Conservation (phyloP, 35 echinoderm and acorn worm genomes). For the Nesometra sesokonis region DNA sequence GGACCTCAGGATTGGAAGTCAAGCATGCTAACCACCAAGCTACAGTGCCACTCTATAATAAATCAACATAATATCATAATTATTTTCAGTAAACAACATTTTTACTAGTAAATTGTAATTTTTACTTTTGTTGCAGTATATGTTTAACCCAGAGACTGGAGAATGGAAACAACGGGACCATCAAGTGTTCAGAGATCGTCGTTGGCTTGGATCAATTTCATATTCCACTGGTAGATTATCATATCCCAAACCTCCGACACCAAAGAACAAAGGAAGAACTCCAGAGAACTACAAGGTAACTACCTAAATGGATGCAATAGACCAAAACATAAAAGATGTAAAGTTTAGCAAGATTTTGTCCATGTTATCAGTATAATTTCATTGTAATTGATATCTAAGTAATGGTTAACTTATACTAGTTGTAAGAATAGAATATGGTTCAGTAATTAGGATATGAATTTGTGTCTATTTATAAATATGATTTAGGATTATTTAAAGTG, state of each 20-base stretch:
- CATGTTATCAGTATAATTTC: too few species aligned
- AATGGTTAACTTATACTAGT: too few species aligned
- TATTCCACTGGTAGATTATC: constrained; percentile 43
- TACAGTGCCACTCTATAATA: too few species aligned
- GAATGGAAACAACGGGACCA: constrained; percentile 84
- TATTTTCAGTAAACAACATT: background rate
- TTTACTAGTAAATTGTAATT: constrained; percentile 2
- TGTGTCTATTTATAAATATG: too few species aligned
- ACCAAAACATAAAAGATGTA: too few species aligned
- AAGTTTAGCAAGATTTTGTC: background rate
- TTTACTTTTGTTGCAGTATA: constrained; percentile 46
- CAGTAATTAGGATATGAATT: too few species aligned
- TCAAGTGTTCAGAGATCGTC: constrained; percentile 86
- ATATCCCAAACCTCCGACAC: constrained; percentile 30
- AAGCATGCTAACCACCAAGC: too few species aligned
- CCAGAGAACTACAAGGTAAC: constrained; percentile 35
- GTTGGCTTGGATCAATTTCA: constrained; percentile 87
- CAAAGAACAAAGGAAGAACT: constrained; percentile 58
- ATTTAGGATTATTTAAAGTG: too few species aligned
- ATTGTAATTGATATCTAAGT: background rate
- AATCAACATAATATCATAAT: background rate
- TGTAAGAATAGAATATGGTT: too few species aligned
- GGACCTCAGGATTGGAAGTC: too few species aligned
- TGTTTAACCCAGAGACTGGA: constrained; percentile 97
- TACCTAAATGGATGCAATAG: too few species aligned